These are phyloP conservation scores for Piaya cayana DNA, from an alignment of 2,113 vertebrate species.

Conservation along the genomic window DNA sequence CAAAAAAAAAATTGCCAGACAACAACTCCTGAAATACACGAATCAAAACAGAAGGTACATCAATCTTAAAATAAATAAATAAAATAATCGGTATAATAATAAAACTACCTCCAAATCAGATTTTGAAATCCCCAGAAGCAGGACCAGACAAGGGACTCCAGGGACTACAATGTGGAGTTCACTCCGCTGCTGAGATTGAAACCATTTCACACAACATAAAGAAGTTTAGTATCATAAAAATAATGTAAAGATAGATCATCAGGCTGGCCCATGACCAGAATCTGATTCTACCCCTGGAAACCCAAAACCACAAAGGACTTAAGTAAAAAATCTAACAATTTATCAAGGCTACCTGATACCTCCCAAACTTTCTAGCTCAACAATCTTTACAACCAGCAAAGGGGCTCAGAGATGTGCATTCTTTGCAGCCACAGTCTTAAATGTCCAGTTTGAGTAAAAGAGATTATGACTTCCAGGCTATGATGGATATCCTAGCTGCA, in stretches of 20 bases:
- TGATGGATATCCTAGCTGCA: conserved; percentile 5
- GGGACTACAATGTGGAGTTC: neutral
- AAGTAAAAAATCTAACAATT: neutral
- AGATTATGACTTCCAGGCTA: neutral
- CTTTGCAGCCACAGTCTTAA: neutral
- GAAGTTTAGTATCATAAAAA: neutral
- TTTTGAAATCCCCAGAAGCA: neutral
- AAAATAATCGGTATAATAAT: neutral
- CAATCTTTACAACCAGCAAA: neutral
- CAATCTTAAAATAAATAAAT: neutral
- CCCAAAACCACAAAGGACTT: neutral
- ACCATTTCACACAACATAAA: neutral
- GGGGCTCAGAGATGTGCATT: neutral
- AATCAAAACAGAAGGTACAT: neutral
- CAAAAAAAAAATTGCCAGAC: neutral
- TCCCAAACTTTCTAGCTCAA: neutral
- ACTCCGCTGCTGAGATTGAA: neutral
- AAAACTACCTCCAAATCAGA: neutral
- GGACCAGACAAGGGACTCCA: neutral
- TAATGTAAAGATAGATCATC: neutral
- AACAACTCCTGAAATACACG: neutral
- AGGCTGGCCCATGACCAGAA: neutral
- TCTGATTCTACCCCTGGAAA: neutral
- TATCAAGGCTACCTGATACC: conserved; percentile 15
- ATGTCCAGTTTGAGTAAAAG: neutral